Evolutionary conservation across 2,113 vertebrate species (phyloP).

Genomic region (human (Homo sapiens)): GRCh38 chr22:45913001-45913500

Average conservation of each 20-base stretch:
- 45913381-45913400: neutral
- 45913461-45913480: no score
- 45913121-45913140: fast-evolving
- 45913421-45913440: fast-evolving
- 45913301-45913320: neutral
- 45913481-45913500: fast-evolving
- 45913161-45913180: neutral
- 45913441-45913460: fast-evolving
- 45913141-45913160: no score
- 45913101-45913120: fast-evolving
- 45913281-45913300: neutral
- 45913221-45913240: fast-evolving
- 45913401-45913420: neutral
- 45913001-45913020: neutral
- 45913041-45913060: fast-evolving
- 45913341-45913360: neutral
- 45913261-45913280: neutral
- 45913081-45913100: neutral
- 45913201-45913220: neutral
- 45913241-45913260: fast-evolving
- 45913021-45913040: neutral
- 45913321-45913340: neutral
- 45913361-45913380: neutral
- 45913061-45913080: neutral
- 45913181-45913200: neutral